These are phyloP conservation scores for Drosophila austrosaltans DNA, from an alignment of 2,888 invertebrate genomes.

Conservation along the genomic window DNA sequence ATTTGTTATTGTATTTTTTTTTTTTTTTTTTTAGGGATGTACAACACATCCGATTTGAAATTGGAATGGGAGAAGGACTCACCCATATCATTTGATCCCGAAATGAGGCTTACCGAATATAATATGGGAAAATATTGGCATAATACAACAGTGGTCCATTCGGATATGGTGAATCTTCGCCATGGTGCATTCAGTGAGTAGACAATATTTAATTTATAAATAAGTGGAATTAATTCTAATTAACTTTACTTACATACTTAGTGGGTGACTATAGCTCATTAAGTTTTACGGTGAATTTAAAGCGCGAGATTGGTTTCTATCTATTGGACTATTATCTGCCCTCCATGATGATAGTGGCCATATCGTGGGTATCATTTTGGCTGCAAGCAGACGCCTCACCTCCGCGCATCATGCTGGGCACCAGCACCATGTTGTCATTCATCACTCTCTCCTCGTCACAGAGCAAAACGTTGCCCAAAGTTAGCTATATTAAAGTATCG, in stretches of 20 bases:
- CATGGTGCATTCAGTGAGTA: slow-evolving; percentile 78
- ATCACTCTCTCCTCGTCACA: slow-evolving; percentile 80
- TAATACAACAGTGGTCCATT: slow-evolving; percentile 70
- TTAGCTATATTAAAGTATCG: slow-evolving; percentile 80
- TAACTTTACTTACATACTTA: slow-evolving; percentile 14
- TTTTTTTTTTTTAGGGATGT: slow-evolving; percentile 72
- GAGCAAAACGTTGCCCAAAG: slow-evolving; percentile 79
- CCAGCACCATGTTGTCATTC: slow-evolving; percentile 81
- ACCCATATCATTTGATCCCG: slow-evolving; percentile 80
- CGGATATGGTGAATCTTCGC: slow-evolving; percentile 72
- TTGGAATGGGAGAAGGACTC: slow-evolving; percentile 72
- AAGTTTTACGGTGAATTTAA: slow-evolving; percentile 78
- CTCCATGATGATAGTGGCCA: slow-evolving; percentile 82
- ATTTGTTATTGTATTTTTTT: too few relatives aligned
- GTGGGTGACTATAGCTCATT: slow-evolving; percentile 78
- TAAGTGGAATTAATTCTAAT: not conserved
- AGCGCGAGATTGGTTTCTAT: slow-evolving; percentile 80
- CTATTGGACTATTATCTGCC: slow-evolving; percentile 79
- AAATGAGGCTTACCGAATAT: slow-evolving; percentile 79
- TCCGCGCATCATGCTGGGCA: slow-evolving; percentile 80
- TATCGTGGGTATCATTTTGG: slow-evolving; percentile 81
- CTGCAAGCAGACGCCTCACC: slow-evolving; percentile 80
- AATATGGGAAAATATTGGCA: slow-evolving; percentile 75
- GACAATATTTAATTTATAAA: not conserved
- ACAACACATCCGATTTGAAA: slow-evolving; percentile 77